A percentile compares a stretch with the other conserved stretches of the same genome.
Conservation (phyloP, 2,888 invertebrate genomes). For the Synanthedon vespiformis region DNA sequence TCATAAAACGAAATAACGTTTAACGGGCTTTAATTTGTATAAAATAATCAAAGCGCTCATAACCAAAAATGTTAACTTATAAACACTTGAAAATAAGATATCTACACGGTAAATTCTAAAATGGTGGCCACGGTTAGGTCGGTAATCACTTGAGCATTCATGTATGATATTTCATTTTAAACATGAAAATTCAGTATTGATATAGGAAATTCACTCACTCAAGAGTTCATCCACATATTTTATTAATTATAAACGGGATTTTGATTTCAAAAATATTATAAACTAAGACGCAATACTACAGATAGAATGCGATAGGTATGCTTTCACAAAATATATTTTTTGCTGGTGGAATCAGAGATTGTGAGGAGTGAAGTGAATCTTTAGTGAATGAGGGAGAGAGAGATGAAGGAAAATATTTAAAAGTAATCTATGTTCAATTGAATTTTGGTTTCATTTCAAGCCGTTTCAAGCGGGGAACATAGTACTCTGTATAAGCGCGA, state of each 20-base stretch:
- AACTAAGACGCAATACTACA: constrained; percentile 51
- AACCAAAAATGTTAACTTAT: constrained; percentile 1
- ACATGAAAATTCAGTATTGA: constrained; percentile 18
- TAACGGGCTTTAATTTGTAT: no score
- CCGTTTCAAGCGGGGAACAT: no score
- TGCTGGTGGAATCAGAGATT: constrained; percentile 14
- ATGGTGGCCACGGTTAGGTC: constrained; percentile 66
- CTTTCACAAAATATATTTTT: constrained; percentile 60
- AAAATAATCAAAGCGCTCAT: no score
- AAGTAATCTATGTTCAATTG: no score
- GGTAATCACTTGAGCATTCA: constrained; percentile 38
- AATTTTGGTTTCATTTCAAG: no score
- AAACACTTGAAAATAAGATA: constrained; percentile 1
- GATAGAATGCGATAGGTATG: constrained; percentile 36
- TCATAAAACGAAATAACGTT: neutral
- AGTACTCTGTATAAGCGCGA: no score
- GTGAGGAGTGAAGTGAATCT: no score
- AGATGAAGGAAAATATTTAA: no score
- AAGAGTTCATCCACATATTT: constrained; percentile 66
- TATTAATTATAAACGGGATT: constrained; percentile 24
- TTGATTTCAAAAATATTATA: constrained; percentile 30
- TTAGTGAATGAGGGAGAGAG: no score
- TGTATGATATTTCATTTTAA: constrained; percentile 23
- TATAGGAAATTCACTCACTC: constrained; percentile 50
- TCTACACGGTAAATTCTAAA: constrained; percentile 57